A percentile compares a stretch with the other conserved stretches of the same genome.
These are phyloP conservation scores for Phallusia fumigata DNA, from an alignment of 23 tunicate species.

Conservation along the genomic window DNA sequence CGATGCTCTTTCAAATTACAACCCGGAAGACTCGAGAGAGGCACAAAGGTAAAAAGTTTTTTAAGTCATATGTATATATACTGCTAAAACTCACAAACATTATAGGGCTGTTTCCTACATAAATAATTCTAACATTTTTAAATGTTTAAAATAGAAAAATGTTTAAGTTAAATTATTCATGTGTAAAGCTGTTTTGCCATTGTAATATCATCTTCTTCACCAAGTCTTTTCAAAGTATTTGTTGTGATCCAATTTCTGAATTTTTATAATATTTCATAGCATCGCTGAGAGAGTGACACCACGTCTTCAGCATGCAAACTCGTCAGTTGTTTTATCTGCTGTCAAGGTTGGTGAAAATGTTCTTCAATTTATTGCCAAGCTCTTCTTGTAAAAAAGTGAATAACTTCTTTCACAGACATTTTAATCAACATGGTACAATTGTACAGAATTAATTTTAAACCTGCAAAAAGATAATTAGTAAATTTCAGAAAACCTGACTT, in stretches of 20 bases:
- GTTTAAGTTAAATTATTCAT: no score
- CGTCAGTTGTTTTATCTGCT: slow-evolving; percentile 93
- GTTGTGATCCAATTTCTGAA: background rate
- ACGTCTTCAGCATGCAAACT: slow-evolving; percentile 93
- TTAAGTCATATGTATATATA: background rate
- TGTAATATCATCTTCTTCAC: background rate
- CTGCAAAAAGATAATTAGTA: background rate
- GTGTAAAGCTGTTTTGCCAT: no score
- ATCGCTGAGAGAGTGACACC: slow-evolving; percentile 96
- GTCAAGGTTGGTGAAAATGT: slow-evolving; percentile 58
- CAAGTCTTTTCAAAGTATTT: background rate
- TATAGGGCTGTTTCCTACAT: no score
- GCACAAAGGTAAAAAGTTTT: slow-evolving; percentile 60
- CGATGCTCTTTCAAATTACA: slow-evolving; percentile 83
- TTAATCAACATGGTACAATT: no score
- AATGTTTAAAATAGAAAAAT: no score
- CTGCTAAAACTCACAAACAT: no score
- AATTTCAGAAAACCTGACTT: no score
- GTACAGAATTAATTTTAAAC: no score
- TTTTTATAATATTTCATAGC: slow-evolving; percentile 24
- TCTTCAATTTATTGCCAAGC: background rate
- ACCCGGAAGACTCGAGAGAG: slow-evolving; percentile 85
- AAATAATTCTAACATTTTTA: no score
- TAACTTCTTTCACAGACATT: background rate
- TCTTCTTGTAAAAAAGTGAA: background rate